Conservation (phyloP, 2,888 invertebrate species). For the Aproaerema taeniolella region DNA sequence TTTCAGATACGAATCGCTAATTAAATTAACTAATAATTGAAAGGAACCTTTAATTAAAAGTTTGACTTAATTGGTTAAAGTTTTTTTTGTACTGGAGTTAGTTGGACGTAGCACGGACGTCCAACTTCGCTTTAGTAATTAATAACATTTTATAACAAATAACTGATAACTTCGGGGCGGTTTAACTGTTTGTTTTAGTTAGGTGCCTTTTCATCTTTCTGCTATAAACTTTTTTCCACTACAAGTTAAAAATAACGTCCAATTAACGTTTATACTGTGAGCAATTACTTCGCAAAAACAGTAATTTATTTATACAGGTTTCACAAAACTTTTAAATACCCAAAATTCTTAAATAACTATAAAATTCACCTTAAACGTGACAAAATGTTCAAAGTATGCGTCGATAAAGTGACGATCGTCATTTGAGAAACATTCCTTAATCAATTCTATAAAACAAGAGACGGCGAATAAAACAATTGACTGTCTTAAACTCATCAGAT, state of each 20-base stretch:
- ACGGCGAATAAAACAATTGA: conserved; percentile 5
- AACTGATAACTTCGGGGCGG: neutral
- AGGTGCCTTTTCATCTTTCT: too few relatives aligned
- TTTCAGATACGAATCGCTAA: conserved; percentile 33
- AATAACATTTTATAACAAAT: neutral
- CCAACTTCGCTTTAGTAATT: conserved; percentile 3
- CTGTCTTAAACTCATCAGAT: conserved; percentile 6
- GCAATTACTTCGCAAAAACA: too few relatives aligned
- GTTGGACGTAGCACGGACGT: conserved; percentile 2
- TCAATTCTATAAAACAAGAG: neutral
- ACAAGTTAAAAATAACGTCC: too few relatives aligned
- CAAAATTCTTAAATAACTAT: too few relatives aligned
- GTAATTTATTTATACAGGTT: too few relatives aligned
- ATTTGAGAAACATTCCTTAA: neutral
- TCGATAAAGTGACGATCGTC: too few relatives aligned
- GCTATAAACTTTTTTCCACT: too few relatives aligned
- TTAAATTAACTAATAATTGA: conserved; percentile 31
- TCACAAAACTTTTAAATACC: too few relatives aligned
- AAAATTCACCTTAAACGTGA: too few relatives aligned
- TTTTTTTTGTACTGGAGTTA: conserved; percentile 16
- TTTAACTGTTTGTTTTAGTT: too few relatives aligned
- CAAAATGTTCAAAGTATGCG: too few relatives aligned
- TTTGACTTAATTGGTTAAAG: conserved; percentile 32
- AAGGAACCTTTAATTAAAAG: conserved; percentile 34
- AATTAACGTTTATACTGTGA: too few relatives aligned